Evolutionary conservation across 2,797 vertebrate genomes (phyloP).

Genomic region (Balearica regulorum): DNA sequence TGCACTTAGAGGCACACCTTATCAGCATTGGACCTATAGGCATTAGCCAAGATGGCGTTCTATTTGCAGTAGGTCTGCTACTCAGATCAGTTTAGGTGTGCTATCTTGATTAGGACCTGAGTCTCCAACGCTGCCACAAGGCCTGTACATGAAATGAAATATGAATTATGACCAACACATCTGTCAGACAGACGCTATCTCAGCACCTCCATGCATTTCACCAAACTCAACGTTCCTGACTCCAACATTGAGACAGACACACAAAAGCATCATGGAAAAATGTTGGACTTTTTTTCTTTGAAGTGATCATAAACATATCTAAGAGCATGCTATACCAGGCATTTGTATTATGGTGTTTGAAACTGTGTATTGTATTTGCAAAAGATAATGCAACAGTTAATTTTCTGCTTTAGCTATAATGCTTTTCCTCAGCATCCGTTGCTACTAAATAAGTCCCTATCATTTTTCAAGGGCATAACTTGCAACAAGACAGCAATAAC

Average conservation of each 20-base stretch:
- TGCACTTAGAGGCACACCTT: background rate
- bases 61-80: background rate
- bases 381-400: background rate
- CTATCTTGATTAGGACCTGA: background rate
- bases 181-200: background rate
- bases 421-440: background rate
- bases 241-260: background rate
- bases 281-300: background rate
- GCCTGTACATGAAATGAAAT: fast-evolving
- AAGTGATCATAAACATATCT: background rate
- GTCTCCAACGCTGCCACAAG: background rate
- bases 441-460: background rate
- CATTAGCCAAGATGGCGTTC: background rate
- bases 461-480: slow-evolving; percentile 34
- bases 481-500: slow-evolving; percentile 45
- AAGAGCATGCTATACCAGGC: background rate
- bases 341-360: background rate
- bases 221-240: background rate
- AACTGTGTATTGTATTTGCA: background rate
- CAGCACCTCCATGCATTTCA: background rate
- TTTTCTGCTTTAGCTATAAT: background rate
- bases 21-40: background rate
- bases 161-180: background rate
- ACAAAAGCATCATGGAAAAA: background rate
- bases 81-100: background rate